A percentile compares a stretch with the other conserved stretches of the same genome.
Evolutionary conservation across 53 echinoderm and acorn worm species (phyloP).

Genomic region (Actinopyga echinites): DNA sequence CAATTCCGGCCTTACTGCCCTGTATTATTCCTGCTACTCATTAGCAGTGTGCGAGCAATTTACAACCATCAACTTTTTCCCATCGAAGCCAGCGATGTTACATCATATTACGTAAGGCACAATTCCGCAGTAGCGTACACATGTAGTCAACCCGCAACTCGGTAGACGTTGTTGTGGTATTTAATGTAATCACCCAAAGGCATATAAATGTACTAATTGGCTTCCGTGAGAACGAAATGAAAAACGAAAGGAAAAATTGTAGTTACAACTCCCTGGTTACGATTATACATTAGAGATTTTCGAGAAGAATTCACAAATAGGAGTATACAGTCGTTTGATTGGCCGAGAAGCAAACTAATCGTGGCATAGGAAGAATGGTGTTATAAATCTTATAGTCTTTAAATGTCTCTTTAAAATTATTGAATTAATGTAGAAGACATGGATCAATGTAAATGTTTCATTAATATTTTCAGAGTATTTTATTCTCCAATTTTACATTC

Average conservation of each 20-base stretch:
- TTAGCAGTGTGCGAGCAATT: conserved; percentile 1
- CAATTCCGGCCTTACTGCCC: not conserved
- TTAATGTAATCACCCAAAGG: not conserved
- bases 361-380: no score
- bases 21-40: not conserved
- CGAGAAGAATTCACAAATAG: no score
- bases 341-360: no score
- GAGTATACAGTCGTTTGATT: no score
- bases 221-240: not conserved
- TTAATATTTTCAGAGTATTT: no score
- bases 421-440: no score
- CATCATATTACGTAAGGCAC: conserved; percentile 17
- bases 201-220: conserved; percentile 8
- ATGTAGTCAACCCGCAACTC: not conserved
- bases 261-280: no score
- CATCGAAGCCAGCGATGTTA: not conserved
- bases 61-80: conserved; percentile 15
- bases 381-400: no score
- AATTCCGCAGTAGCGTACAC: conserved; percentile 7
- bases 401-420: no score
- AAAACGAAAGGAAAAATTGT: not conserved
- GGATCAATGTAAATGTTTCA: no score
- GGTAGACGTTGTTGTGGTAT: not conserved
- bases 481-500: no score
- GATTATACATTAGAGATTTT: no score